These are phyloP conservation scores for Pseudonaja textilis DNA, from an alignment of 2,113 vertebrate genomes.

Conservation along the genomic window DNA sequence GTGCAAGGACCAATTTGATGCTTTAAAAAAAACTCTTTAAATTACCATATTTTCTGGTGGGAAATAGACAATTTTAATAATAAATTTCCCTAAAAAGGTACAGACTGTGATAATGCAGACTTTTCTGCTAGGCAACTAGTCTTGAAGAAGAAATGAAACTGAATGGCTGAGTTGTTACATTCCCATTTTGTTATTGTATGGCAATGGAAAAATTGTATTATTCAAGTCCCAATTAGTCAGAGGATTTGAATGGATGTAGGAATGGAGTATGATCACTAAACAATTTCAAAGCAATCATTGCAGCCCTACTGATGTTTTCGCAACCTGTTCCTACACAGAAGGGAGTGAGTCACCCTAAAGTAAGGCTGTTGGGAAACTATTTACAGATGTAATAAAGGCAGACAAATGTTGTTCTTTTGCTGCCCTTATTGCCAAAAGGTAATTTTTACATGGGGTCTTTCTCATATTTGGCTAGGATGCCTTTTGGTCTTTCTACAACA, in stretches of 20 bases:
- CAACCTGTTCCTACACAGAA: neutral
- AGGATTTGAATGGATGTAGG: neutral
- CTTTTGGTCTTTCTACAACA: neutral
- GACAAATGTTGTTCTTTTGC: neutral
- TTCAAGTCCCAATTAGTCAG: neutral
- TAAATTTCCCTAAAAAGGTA: neutral
- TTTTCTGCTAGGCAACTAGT: neutral
- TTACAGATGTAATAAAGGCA: neutral
- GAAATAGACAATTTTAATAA: neutral
- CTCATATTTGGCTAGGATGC: neutral
- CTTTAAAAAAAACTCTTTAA: neutral
- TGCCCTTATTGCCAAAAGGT: neutral
- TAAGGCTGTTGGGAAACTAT: neutral
- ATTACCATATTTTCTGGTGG: neutral
- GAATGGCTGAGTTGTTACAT: neutral
- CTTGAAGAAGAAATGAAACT: neutral
- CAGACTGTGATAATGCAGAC: neutral
- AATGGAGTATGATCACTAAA: neutral
- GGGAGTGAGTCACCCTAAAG: neutral
- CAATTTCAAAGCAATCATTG: neutral
- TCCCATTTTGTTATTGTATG: neutral
- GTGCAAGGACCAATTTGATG: neutral
- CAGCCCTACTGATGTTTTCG: neutral
- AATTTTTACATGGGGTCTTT: neutral
- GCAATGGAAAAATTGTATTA: neutral